Percentiles rank a stretch among this genome's conserved stretches.
Conservation (phyloP, 2,888 invertebrate genomes). For the Alentia gelatinosa region DNA sequence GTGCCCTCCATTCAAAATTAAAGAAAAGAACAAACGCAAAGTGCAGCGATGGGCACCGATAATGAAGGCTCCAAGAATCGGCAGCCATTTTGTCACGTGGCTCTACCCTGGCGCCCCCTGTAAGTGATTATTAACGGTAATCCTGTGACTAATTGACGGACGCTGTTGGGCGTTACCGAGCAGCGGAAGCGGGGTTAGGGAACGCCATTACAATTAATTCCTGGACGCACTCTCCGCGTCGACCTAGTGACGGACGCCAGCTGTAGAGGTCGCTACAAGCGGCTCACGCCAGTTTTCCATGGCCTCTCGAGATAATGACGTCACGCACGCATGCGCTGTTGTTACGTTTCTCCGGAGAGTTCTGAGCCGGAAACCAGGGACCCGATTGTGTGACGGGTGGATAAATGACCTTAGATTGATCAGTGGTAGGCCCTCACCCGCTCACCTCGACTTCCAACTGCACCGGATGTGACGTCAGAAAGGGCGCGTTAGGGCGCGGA, state of each 20-base stretch:
- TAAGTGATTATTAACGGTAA: not conserved
- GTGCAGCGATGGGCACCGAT: too few relatives aligned
- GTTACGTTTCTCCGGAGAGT: not conserved
- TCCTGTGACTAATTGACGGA: constrained; percentile 22
- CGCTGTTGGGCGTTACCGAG: constrained; percentile 3
- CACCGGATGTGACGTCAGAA: too few relatives aligned
- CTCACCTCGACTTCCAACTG: too few relatives aligned
- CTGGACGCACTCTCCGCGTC: not conserved
- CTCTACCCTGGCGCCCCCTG: not conserved
- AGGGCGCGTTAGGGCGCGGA: too few relatives aligned
- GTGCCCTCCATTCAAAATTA: too few relatives aligned
- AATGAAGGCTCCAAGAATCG: not conserved
- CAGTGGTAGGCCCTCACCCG: not conserved
- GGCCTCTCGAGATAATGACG: not conserved
- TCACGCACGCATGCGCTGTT: not conserved
- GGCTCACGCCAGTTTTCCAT: not conserved
- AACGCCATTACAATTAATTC: constrained; percentile 43
- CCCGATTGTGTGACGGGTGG: not conserved
- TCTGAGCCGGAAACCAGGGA: not conserved
- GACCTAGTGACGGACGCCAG: not conserved
- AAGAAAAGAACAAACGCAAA: too few relatives aligned
- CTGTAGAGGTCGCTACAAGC: not conserved
- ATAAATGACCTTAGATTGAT: constrained; percentile 16
- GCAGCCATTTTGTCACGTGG: not conserved
- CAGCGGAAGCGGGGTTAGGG: constrained; percentile 18